Base-by-base conservation (phyloP, 2,797 vertebrate species). In the Melanotaenia trifasciata region DNA sequence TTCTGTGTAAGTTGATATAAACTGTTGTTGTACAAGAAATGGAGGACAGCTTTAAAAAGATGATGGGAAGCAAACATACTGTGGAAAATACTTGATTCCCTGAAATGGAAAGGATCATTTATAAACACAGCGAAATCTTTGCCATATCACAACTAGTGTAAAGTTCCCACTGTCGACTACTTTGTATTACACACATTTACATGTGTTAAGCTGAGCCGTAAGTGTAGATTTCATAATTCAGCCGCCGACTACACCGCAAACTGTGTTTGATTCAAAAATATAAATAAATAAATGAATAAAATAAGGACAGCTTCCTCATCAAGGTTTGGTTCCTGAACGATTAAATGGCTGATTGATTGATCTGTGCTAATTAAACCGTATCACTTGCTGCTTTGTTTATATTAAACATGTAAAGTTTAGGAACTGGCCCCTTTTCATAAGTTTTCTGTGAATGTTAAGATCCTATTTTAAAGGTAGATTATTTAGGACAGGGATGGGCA, bases 331-430 rank as follows among this genome's bases (percentile, higher is more conserved):
- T n/a, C 36, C 56, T 26, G 22, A 57, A 43, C 32, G 5, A 67
- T 43, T 18, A 43, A 43, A 18, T 4, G 40, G 18, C 3, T 43
- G 16, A 43, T 40, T 43, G 40, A 18, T 22, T 26, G 51, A 14
- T 54, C 51, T 12, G 32, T 14, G 14, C 33, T 28, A 16, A 51
- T 60, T 51, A 22, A 43, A 40, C 18, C 32, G 18, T 0, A 61
- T 6, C 0, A 16, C n/a, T 54, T 40, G 35, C 45, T 54, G 45
- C 33, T 51, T 70, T 47, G 65, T 58, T 67, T 12, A 58, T 58
- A 35, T 32, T 58, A 43, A 67, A 67, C 57, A 47, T 58, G n/a
- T 20, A 33, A 67, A 30, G 56, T 67, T 67, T 57, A 20, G 65
- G 38, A 58, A 45, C 28, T 45, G 58, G 36, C 24, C 35, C 8